A percentile compares a stretch with the other conserved stretches of the same genome.
These are phyloP conservation scores for Silurus aristotelis DNA, from an alignment of 2,797 vertebrate species.

Conservation along the genomic window DNA sequence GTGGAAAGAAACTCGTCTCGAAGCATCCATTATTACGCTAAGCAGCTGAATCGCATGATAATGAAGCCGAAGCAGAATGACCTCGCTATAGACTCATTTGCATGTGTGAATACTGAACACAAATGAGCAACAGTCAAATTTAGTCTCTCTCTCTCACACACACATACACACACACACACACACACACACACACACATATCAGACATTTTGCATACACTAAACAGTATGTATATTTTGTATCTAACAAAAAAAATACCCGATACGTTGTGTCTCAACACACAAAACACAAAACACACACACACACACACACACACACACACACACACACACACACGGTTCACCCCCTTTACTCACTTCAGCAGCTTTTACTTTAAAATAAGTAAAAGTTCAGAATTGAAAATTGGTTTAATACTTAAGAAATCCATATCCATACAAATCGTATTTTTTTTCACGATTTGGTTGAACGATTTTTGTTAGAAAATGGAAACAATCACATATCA, in stretches of 20 bases:
- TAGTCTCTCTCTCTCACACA: neutral
- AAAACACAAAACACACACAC: neutral
- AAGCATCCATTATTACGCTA: constrained; percentile 15
- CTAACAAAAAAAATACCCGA: neutral
- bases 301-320: neutral
- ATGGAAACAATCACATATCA: neutral
- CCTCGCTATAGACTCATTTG: constrained; percentile 29
- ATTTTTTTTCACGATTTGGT: neutral
- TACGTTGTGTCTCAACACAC: no score
- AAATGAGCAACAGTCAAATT: constrained; percentile 50
- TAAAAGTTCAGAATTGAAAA: neutral
- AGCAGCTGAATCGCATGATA: constrained; percentile 29
- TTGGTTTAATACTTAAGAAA: neutral
- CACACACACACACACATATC: neutral
- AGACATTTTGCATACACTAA: constrained; percentile 18
- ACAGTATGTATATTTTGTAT: neutral
- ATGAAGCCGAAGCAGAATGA: neutral
- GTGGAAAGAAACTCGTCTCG: neutral
- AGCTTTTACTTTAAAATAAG: neutral
- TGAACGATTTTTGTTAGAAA: neutral
- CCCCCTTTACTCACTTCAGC: neutral
- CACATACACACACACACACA: neutral
- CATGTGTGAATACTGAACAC: constrained; percentile 41
- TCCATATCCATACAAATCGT: neutral
- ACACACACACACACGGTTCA: neutral